Evolutionary conservation across 1,140 invertebrate species (phyloP), one percentile per base, ranked within the genome.

Genomic region (Bombus impatiens): DNA sequence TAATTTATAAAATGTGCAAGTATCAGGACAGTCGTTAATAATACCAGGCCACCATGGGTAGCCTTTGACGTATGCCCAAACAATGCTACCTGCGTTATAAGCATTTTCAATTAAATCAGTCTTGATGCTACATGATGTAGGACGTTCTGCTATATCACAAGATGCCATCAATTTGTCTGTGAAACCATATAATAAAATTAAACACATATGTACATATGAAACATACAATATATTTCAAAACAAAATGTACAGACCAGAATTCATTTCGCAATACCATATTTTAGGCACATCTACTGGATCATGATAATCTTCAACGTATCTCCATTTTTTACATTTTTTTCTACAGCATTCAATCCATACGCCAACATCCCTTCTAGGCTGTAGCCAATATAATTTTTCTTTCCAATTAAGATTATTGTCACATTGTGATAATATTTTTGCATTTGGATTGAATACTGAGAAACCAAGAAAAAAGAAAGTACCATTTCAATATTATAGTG

Each of bases 31-130:
- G 93, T 97, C 96, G 70, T 97, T 97, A 9, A 97, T 95, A 95
- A 98, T 97, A 8, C 95, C 97, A 28, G 97, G 97, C 97, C 97
- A 97, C 96, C 96, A 97, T 47, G 97, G 97, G 94, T 95, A 97
- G 42, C 96, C 96, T 3, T 93, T 88, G 57, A 96, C 86, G 57
- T 94, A 95, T 9, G 96, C 97, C 96, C 96, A 97, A 0, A 97
- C 97, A 68, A 97, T 77, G 65, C 97, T 97, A 4, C 97, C 97
- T 8, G 95, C 95, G 9, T 96, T 95, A 85, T 96, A 97, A 59
- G 93, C 88, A 87, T 95, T 96, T 78, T 96, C 93, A 25, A 97
- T 96, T 5, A 96, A 91, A 85, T 97, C 95, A 82, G 95, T 93
- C 18, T 95, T 92, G 32, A 91, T 89, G 32, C 94, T 42, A 82